Evolutionary conservation across 2,797 vertebrate genomes (phyloP).

Genomic region (Tokudaia tokunoshimensis): DNA sequence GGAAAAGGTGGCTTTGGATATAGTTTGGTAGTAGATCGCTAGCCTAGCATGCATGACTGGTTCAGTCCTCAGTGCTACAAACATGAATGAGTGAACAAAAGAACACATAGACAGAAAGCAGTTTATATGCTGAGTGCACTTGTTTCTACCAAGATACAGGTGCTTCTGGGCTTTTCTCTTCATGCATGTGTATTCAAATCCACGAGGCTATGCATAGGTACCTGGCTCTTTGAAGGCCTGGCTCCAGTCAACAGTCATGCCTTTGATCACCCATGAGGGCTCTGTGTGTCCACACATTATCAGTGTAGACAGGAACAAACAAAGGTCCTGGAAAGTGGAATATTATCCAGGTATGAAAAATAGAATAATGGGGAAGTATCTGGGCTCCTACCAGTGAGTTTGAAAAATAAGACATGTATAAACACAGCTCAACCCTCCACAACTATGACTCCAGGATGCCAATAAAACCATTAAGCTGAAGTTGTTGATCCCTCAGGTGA

Average conservation of each 20-base stretch:
- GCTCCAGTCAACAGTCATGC: not conserved
- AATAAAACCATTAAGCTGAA: not conserved
- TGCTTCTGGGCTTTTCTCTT: not conserved
- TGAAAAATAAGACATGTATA: not conserved
- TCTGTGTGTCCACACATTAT: not conserved
- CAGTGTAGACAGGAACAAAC: not conserved
- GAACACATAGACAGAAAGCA: not conserved
- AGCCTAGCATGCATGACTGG: not conserved
- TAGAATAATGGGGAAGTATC: not conserved
- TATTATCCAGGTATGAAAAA: not conserved
- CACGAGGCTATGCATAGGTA: fast-evolving
- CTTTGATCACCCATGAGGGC: not conserved
- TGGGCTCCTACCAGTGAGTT: not conserved
- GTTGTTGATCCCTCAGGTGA: not conserved
- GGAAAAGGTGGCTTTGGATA: not conserved
- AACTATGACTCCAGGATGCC: not conserved
- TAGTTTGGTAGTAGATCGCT: not conserved
- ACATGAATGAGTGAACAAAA: not conserved
- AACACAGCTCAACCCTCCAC: not conserved
- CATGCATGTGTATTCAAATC: not conserved
- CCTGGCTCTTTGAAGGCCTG: not conserved
- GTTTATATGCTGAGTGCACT: not conserved
- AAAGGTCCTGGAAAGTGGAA: not conserved
- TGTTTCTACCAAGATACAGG: not conserved
- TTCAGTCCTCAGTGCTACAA: not conserved